Base-by-base conservation (phyloP, 1,140 invertebrate species). In the Conus betulinus region DNA sequence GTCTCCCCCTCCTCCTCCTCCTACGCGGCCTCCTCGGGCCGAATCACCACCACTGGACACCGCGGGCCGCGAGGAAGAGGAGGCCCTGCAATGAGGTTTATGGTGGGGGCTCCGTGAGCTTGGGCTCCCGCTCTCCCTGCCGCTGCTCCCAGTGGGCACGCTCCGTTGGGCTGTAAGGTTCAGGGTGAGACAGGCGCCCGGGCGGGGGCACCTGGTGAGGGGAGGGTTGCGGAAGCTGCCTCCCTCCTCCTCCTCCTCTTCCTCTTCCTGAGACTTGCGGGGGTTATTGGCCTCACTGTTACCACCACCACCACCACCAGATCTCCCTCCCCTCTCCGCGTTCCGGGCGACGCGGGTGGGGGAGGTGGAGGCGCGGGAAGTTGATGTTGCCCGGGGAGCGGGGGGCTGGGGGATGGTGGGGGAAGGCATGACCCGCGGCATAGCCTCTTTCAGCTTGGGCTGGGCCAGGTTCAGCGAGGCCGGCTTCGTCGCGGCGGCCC, bases 141-240 rank as follows among this genome's bases (percentile, higher is more conserved):
- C 60, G 60, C 60, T 63, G 60, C 4, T 63, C 60, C 67, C 67
- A 71, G 67, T 6, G 6, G 15, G 17, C 67, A 78, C 93, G 91
- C 90, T 94, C 94, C 87, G 94, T 94, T 23, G 94, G 94, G 90
- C 94, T 94, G 87, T 93, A 94, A 2, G 94, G 94, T 88, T 94
- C 94, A 23, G 94, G 93, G 82, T 92, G 91, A 63, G 93, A 92
- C 74, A 94, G 86, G 88, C 93, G 90, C 15, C 94, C 94, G 71
- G 93, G 92, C n/a, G 92, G 92, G 71, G 93, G 92, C 71, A 90
- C 89, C 88, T 92, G 92, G 85, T 91, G 91, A 13, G 89, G 76
- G n/a, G 88, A 88, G 57, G 71, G 82, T 20, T 83, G 88, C 60
- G 81, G 88, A 84, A 88, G 89, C 85, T 87, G 85, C 10, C 82